Evolutionary conservation across 2,113 vertebrate genomes (phyloP).

Genomic region (Thunnus maccoyii): DNA sequence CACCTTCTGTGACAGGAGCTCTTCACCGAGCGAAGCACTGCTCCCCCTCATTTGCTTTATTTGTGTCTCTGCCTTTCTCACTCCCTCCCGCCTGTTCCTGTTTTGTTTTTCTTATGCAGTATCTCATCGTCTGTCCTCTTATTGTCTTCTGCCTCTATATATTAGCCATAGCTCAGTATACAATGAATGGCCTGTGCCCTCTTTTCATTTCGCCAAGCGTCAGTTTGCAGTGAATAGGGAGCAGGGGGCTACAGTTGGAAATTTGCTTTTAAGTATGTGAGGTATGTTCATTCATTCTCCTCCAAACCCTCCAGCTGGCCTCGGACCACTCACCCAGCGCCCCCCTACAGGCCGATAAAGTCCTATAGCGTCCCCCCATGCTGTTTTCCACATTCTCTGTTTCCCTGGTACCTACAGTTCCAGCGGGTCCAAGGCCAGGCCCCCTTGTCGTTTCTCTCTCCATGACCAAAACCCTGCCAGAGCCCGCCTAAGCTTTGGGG

Average conservation of each 20-base stretch:
- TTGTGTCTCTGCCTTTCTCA: constrained; percentile 30
- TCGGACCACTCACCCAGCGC: neutral
- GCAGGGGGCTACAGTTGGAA: constrained; percentile 37
- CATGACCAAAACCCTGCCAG: constrained; percentile 36
- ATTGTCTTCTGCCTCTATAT: constrained; percentile 14
- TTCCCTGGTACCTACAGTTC: constrained; percentile 50
- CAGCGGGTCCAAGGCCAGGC: constrained; percentile 44
- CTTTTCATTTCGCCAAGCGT: constrained; percentile 22
- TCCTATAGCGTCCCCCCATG: constrained; percentile 24
- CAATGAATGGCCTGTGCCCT: constrained; percentile 21
- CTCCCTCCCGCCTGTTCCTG: neutral
- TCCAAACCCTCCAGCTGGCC: constrained; percentile 32
- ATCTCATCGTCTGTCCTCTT: constrained; percentile 3
- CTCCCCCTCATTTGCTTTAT: constrained; percentile 45
- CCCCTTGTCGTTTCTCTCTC: constrained; percentile 33
- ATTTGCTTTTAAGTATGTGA: constrained; percentile 49
- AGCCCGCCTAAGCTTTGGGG: constrained; percentile 21
- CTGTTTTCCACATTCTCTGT: constrained; percentile 53
- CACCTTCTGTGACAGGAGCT: constrained; percentile 52
- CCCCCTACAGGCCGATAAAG: constrained; percentile 25
- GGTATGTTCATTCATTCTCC: constrained; percentile 48
- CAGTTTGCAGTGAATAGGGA: constrained; percentile 20
- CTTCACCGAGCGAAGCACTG: constrained; percentile 30
- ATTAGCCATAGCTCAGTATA: constrained; percentile 11
- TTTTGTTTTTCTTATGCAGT: constrained; percentile 1